Evolutionary conservation across 35 echinoderm and acorn worm species (phyloP).

Genomic region (Anneissia japonica): DNA sequence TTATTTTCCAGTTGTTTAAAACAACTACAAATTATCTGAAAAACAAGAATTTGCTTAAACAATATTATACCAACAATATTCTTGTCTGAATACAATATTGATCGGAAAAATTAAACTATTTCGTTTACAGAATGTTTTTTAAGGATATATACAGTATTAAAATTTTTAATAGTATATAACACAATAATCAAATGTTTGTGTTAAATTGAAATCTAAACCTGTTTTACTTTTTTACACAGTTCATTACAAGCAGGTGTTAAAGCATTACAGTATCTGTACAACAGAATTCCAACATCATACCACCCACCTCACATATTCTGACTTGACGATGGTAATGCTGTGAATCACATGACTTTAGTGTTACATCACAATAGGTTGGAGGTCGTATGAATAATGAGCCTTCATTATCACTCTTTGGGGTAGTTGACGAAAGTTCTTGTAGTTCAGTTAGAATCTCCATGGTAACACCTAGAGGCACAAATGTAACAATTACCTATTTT

Average conservation of each 20-base stretch:
- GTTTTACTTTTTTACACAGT: too few relatives aligned
- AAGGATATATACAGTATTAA: too few relatives aligned
- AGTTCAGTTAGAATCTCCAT: neutral
- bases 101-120: too few relatives aligned
- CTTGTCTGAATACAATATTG: too few relatives aligned
- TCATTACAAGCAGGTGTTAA: too few relatives aligned
- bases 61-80: too few relatives aligned
- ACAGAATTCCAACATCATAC: too few relatives aligned
- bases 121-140: too few relatives aligned
- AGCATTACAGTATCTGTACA: too few relatives aligned
- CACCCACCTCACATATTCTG: neutral
- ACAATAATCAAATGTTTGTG: too few relatives aligned
- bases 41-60: neutral
- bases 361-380: neutral
- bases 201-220: too few relatives aligned
- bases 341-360: neutral
- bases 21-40: conserved; percentile 26
- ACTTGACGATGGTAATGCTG: neutral
- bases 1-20: conserved; percentile 21
- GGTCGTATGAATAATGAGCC: neutral
- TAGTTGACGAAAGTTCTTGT: neutral
- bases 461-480: neutral
- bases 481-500: neutral
- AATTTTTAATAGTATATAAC: too few relatives aligned
- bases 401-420: neutral